phyloP scores from a whole-genome alignment of 1,140 invertebrate species.

The Dendroctonus ponderosae region DNA sequence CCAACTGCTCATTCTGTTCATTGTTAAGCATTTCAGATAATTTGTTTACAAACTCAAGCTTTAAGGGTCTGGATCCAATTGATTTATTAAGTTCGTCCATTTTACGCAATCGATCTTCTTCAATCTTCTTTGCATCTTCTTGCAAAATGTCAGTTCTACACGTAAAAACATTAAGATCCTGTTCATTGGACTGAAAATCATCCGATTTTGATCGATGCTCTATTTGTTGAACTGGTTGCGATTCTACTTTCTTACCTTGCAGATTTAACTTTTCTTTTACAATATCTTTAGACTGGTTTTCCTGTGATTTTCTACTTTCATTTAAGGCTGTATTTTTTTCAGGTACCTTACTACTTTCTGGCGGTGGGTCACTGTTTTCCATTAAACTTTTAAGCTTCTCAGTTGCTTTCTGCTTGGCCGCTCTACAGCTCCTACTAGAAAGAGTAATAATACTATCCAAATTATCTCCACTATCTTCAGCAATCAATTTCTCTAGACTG shows the following conservation, averaged over 20 bases:
- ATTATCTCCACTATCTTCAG: conserved; percentile 29
- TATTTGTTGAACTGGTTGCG: no score
- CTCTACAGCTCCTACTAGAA: conserved; percentile 30
- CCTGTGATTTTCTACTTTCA: neutral
- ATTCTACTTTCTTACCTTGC: conserved; percentile 2
- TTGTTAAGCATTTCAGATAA: conserved; percentile 37
- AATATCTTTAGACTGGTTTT: neutral
- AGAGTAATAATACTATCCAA: conserved; percentile 30
- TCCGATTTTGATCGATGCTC: no score
- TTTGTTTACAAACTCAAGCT: conserved; percentile 42
- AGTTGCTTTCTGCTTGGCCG: conserved; percentile 35
- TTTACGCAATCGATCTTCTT: conserved; percentile 42
- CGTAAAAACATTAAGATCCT: conserved; percentile 43
- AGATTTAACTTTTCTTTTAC: neutral
- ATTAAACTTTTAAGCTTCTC: conserved; percentile 33
- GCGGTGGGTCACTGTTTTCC: conserved; percentile 21
- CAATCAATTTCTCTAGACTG: conserved; percentile 23
- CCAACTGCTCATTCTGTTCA: conserved; percentile 20
- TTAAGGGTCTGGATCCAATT: conserved; percentile 34
- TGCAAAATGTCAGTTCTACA: conserved; percentile 42
- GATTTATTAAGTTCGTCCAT: conserved; percentile 45
- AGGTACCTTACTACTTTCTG: conserved; percentile 3
- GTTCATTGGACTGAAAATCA: neutral
- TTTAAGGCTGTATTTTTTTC: neutral
- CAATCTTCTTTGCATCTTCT: conserved; percentile 42